A percentile compares a stretch with the other conserved stretches of the same genome.
Evolutionary conservation across 2,797 vertebrate genomes (phyloP).

Genomic region (Gastrophryne carolinensis): DNA sequence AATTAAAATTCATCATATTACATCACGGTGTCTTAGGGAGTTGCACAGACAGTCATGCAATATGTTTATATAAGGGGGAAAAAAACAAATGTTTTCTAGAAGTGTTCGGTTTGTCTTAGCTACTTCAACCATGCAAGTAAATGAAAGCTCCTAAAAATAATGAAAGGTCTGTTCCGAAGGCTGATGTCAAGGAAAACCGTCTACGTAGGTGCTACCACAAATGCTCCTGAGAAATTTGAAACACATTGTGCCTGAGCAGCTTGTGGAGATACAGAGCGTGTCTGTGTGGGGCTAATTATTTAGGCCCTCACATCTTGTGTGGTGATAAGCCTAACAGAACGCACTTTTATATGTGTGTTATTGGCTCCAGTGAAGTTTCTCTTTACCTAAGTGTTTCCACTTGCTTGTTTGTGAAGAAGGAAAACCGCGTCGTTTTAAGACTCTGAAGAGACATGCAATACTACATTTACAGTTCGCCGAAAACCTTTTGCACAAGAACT

Average conservation of each 20-base stretch:
- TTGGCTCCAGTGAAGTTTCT: slow-evolving; percentile 23
- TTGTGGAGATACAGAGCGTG: slow-evolving; percentile 21
- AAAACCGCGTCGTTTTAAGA: slow-evolving; percentile 5
- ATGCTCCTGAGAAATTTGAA: slow-evolving; percentile 13
- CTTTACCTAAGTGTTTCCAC: slow-evolving; percentile 35
- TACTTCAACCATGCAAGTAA: slow-evolving; percentile 15
- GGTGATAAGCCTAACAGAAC: slow-evolving; percentile 22
- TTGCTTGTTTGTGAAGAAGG: slow-evolving; percentile 20
- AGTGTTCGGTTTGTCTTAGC: slow-evolving; percentile 13
- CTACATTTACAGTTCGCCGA: background rate
- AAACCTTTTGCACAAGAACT: background rate
- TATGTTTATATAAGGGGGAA: slow-evolving; percentile 1
- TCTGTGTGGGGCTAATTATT: slow-evolving; percentile 26
- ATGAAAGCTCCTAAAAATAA: slow-evolving; percentile 13
- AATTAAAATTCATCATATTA: no score
- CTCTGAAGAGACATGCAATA: slow-evolving; percentile 15
- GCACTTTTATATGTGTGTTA: slow-evolving; percentile 15
- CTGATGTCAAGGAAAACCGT: slow-evolving; percentile 36
- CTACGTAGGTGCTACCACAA: slow-evolving; percentile 24
- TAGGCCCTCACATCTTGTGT: slow-evolving; percentile 28
- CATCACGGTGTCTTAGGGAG: background rate
- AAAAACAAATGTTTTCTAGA: slow-evolving; percentile 20
- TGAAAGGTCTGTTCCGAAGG: slow-evolving; percentile 17
- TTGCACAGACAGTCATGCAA: background rate
- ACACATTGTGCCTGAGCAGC: slow-evolving; percentile 29